phyloP scores from a whole-genome alignment of 2,797 vertebrate genomes.

The Ceryle rudis region DNA sequence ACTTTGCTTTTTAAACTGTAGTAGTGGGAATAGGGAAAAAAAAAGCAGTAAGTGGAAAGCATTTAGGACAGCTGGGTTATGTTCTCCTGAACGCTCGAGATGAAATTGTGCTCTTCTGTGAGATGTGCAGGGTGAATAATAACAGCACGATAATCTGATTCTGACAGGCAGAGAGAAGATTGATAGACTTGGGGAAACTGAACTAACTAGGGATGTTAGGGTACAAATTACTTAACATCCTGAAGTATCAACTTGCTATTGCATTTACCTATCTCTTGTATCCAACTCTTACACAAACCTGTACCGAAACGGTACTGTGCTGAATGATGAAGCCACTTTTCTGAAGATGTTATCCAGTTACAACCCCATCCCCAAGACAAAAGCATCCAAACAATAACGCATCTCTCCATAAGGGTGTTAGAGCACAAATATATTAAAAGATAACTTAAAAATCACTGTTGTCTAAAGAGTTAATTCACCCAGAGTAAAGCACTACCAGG shows the following conservation, averaged over 20 bases:
- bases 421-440: not conserved
- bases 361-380: not conserved
- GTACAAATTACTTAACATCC: not conserved
- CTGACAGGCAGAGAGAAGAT: not conserved
- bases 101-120: not conserved
- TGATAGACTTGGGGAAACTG: not conserved
- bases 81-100: not conserved
- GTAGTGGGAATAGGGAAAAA: not conserved
- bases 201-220: not conserved
- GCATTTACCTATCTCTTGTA: not conserved
- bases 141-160: not conserved
- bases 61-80: not conserved
- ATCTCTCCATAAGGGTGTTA: not conserved
- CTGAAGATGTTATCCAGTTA: not conserved
- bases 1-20: not conserved
- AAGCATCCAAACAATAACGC: not conserved
- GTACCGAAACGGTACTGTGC: not conserved
- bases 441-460: not conserved
- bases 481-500: not conserved
- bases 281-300: not conserved
- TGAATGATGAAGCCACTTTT: not conserved
- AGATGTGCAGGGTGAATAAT: not conserved
- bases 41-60: not conserved
- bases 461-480: constrained; percentile 1
- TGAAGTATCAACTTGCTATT: not conserved